Evolutionary conservation across 2,113 vertebrate species (phyloP).

Genomic region (Spermophilus dauricus): DNA sequence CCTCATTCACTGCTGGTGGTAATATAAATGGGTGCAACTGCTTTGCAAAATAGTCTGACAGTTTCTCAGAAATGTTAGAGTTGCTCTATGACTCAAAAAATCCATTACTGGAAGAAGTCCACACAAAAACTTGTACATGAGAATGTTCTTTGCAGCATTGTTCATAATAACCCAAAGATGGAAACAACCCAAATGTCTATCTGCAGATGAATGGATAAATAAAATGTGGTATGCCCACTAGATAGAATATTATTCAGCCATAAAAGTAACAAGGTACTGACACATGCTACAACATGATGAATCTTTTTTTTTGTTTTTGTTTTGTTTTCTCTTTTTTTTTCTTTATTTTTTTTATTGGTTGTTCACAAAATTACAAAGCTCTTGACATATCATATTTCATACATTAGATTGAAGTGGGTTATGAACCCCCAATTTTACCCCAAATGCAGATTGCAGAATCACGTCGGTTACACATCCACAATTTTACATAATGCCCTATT

Average conservation of each 20-base stretch:
- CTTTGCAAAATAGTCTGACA: constrained; percentile 3
- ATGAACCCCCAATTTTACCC: too few species aligned
- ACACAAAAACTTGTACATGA: not conserved
- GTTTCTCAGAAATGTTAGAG: not conserved
- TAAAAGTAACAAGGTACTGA: not conserved
- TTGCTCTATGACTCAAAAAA: not conserved
- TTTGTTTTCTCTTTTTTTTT: too few species aligned
- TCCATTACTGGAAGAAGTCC: not conserved
- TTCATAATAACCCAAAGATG: not conserved
- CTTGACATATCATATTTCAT: too few species aligned
- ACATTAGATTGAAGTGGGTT: too few species aligned
- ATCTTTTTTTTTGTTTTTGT: too few species aligned
- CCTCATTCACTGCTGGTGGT: too few species aligned
- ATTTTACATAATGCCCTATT: too few species aligned
- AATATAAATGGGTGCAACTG: not conserved
- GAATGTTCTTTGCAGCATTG: not conserved
- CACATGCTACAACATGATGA: not conserved
- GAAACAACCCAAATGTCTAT: not conserved
- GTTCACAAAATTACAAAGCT: too few species aligned
- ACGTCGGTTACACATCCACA: too few species aligned
- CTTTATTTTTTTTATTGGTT: too few species aligned
- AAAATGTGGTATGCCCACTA: not conserved
- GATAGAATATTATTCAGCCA: not conserved
- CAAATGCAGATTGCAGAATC: too few species aligned
- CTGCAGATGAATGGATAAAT: not conserved